Evolutionary conservation across 2,888 invertebrate genomes (phyloP), one percentile per base, ranked within the genome.

Genomic region (Romanomermis culicivorax): DNA sequence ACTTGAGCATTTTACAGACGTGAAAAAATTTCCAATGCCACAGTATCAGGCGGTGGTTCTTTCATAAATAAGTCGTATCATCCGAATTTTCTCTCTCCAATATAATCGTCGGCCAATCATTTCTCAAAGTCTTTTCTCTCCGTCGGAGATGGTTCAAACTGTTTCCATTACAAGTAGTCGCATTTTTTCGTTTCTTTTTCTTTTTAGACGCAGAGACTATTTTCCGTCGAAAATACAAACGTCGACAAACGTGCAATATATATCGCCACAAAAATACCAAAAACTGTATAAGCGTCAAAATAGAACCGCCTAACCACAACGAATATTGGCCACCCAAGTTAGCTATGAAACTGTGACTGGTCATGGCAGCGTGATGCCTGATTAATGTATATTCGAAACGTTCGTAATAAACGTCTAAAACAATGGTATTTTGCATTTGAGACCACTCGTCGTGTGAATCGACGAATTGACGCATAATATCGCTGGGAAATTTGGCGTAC

Each of bases 341-440:
- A 7, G 50, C 50, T 11, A 49, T 27, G 27, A 49, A 49, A 11
- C 50, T 29, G 20, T 59, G 58, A 1, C 61, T 57, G 4, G 64
- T 63, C 61, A 65, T 64, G 1, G 64, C 62, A 2, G 60, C 42
- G 29, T 61, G 59, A 53, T 65, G 65, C 49, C 63, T 61, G 56
- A 64, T 65, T 17, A 61, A 52, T 4, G 63, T 65, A 54, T 62
- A 63, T 42, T 65, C 64, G 36, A 65, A 42, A 20, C 51, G 30
- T 36, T 55, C 55, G 29, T 55, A 55, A 42, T 36, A 55, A 23
- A 62, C 58, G 27, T 64, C 64, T 7, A 64, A 50, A 43, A 64
- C 58, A 14, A 64, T 61, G 1, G 58, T 60, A 3, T 60, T 53
- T 25, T 59, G 54, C 52, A 63, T 55, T 23, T 29, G 52, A 52